Percentiles rank a stretch among this genome's conserved stretches.
Evolutionary conservation across 1,140 invertebrate genomes (phyloP).

Genomic region (Periplaneta americana): DNA sequence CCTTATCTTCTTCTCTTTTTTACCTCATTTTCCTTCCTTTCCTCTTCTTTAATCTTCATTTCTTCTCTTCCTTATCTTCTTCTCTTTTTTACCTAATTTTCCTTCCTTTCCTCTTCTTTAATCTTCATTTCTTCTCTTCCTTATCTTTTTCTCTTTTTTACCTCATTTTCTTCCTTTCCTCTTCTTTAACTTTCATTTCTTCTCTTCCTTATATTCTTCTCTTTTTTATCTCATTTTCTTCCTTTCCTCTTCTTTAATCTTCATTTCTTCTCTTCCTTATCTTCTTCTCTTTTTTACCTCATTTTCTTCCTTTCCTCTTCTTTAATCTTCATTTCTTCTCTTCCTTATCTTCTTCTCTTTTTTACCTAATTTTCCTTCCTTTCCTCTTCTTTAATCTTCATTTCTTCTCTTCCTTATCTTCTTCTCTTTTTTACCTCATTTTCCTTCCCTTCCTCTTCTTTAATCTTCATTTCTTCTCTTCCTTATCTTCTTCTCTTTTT

Average conservation of each 20-base stretch:
- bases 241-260: no score
- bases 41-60: no score
- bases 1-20: background rate
- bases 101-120: no score
- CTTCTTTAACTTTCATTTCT: no score
- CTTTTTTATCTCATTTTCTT: background rate
- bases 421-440: background rate
- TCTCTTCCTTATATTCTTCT: background rate
- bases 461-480: no score
- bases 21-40: background rate
- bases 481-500: background rate
- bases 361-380: background rate
- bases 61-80: no score
- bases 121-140: no score
- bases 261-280: no score
- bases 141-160: no score
- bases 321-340: no score
- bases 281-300: background rate
- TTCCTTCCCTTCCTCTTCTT: background rate
- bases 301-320: background rate
- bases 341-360: background rate
- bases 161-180: background rate
- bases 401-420: background rate
- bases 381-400: no score
- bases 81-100: no score